Conservation (phyloP, 2,888 invertebrate species). For the Carcina quercana region DNA sequence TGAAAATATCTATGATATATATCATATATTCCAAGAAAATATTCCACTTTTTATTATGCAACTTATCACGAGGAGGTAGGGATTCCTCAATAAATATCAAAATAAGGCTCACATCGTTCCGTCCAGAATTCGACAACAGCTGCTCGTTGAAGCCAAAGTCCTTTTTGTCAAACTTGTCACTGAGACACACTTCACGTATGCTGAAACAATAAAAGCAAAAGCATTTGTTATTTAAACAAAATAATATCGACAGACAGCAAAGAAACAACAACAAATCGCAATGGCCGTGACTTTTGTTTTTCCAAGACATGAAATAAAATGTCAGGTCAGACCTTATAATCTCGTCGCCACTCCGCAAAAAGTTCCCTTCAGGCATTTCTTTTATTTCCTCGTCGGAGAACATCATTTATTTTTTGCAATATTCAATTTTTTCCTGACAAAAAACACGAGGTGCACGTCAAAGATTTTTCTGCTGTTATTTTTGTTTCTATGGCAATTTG, state of each 20-base stretch:
- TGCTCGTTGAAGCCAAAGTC: slow-evolving; percentile 45
- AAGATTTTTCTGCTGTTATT: slow-evolving; percentile 41
- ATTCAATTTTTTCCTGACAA: slow-evolving; percentile 65
- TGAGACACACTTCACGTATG: slow-evolving; percentile 59
- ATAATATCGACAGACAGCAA: slow-evolving; percentile 27
- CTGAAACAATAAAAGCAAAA: slow-evolving; percentile 33
- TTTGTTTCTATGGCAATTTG: slow-evolving; percentile 48
- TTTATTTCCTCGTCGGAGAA: slow-evolving; percentile 69
- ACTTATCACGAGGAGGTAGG: too few species aligned
- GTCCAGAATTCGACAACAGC: slow-evolving; percentile 38
- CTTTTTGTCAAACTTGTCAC: slow-evolving; percentile 57
- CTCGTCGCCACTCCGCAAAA: slow-evolving; percentile 59
- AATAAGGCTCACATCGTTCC: slow-evolving; percentile 46
- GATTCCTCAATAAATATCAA: slow-evolving; percentile 1
- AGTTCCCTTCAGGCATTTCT: slow-evolving; percentile 47
- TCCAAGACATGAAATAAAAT: slow-evolving; percentile 29
- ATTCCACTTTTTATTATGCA: too few species aligned
- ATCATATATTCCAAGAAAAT: too few species aligned
- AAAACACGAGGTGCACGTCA: slow-evolving; percentile 45
- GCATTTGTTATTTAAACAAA: slow-evolving; percentile 20
- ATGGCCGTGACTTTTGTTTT: slow-evolving; percentile 34
- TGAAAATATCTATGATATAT: too few species aligned
- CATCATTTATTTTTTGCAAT: slow-evolving; percentile 64
- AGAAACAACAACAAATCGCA: slow-evolving; percentile 34
- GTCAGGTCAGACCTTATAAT: slow-evolving; percentile 58